Evolutionary conservation across 2,888 invertebrate genomes (phyloP), one percentile per base, ranked within the genome.

Genomic region (Watsonalla binaria): DNA sequence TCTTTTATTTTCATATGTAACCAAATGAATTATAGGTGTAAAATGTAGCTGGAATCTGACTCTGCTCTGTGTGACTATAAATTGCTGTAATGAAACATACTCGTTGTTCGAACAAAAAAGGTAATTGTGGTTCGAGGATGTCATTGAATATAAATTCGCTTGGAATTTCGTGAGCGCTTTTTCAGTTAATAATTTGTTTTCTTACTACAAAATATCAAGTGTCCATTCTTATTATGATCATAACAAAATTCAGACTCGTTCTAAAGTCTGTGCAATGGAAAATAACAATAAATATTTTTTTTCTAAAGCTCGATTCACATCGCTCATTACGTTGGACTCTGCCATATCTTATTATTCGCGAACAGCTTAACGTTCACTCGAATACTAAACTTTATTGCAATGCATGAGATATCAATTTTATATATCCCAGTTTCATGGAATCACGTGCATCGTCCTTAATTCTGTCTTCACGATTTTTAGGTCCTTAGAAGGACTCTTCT

Each of bases 11-110:
- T 84, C 76, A 79, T 71, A 70, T 78, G 77, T 75, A 77, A 76
- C 72, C 69, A 79, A 80, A 84, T 86, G 83, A 85, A 79, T 85
- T 84, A 82, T 83, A 79, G 76, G 79, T 79, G 79, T 84, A 78
- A 84, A 83, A 80, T 80, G 76, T 78, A 65, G 79, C 73, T 82
- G 80, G 80, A 80, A 82, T 81, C 75, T 76, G 66, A 82, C 70
- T 74, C 70, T 73, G 60, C 68, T 75, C 71, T 70, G 72, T 78
- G 75, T 78, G 75, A 76, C 78, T 80, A 82, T 86, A 84, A 84
- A 85, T 82, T 78, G 76, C 74, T 73, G 72, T 76, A 84, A 82
- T 82, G 74, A 78, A 74, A 75, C 66, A 72, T 59, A 64, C 59
- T 60, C 54, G 62, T 52, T 59, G 66, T 63, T 63, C 68, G 67